Evolutionary conservation across 2,113 vertebrate genomes (phyloP).

Genomic region (Zosterops hypoxanthus): DNA sequence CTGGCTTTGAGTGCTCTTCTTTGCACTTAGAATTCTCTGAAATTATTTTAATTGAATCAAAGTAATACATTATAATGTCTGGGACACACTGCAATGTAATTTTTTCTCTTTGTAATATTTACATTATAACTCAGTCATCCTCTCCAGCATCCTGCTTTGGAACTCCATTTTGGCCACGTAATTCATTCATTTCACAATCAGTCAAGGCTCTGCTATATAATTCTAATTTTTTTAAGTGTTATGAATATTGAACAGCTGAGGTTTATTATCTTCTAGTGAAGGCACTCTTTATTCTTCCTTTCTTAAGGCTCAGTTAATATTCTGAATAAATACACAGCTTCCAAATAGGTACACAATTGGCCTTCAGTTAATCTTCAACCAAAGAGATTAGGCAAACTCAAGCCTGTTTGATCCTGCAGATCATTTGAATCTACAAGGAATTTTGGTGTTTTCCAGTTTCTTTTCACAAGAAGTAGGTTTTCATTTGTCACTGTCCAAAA

Average conservation of each 20-base stretch:
- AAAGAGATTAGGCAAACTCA: constrained; percentile 2
- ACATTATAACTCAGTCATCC: not conserved
- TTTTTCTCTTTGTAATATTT: constrained; percentile 17
- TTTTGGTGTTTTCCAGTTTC: not conserved
- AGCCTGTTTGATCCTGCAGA: not conserved
- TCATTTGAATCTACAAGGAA: not conserved
- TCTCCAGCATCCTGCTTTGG: not conserved
- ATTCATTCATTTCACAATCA: not conserved
- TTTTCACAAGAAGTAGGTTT: not conserved
- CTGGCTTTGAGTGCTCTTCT: not conserved
- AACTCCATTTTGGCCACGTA: not conserved
- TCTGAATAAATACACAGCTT: constrained; percentile 9
- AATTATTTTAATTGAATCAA: constrained; percentile 61
- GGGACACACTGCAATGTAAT: not conserved
- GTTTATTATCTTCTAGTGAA: constrained; percentile 19
- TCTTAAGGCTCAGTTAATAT: constrained; percentile 30
- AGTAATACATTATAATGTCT: constrained; percentile 14
- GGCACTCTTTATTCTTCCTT: not conserved
- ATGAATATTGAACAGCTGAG: constrained; percentile 27
- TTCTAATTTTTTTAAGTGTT: constrained; percentile 20
- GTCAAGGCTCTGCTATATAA: not conserved
- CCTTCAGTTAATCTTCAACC: not conserved
- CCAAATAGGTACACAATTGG: constrained; percentile 5
- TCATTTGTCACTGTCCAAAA: not conserved
- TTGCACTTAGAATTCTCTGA: constrained; percentile 39